Evolutionary conservation across 2,113 vertebrate species (phyloP).

Genomic region (Bungarus multicinctus): DNA sequence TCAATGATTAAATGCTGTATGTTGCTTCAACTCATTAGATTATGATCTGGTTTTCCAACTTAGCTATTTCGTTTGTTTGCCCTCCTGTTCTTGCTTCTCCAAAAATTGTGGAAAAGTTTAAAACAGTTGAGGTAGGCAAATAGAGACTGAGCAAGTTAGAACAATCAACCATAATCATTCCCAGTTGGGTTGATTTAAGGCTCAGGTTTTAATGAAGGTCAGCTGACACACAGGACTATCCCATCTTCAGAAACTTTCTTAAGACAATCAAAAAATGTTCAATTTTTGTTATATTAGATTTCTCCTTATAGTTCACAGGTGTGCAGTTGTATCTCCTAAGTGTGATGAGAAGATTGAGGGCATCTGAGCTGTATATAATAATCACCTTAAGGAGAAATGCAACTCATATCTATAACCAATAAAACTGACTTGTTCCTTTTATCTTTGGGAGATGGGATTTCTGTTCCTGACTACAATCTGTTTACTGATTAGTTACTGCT

Average conservation of each 20-base stretch:
- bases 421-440: neutral
- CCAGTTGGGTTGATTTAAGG: neutral
- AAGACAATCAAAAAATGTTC: neutral
- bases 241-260: neutral
- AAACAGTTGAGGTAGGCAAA: neutral
- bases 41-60: neutral
- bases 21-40: neutral
- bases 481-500: neutral
- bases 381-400: neutral
- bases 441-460: neutral
- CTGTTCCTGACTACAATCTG: neutral
- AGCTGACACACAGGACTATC: neutral
- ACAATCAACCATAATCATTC: neutral
- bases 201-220: neutral
- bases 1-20: neutral
- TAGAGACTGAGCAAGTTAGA: neutral
- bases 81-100: neutral
- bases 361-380: neutral
- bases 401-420: neutral
- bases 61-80: neutral
- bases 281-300: neutral
- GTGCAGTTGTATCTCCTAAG: neutral
- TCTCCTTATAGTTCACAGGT: neutral
- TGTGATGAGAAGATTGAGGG: neutral
- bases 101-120: neutral